A percentile compares a stretch with the other conserved stretches of the same genome.
phyloP scores from a whole-genome alignment of 2,113 vertebrate genomes.

The Prunella fulvescens region DNA sequence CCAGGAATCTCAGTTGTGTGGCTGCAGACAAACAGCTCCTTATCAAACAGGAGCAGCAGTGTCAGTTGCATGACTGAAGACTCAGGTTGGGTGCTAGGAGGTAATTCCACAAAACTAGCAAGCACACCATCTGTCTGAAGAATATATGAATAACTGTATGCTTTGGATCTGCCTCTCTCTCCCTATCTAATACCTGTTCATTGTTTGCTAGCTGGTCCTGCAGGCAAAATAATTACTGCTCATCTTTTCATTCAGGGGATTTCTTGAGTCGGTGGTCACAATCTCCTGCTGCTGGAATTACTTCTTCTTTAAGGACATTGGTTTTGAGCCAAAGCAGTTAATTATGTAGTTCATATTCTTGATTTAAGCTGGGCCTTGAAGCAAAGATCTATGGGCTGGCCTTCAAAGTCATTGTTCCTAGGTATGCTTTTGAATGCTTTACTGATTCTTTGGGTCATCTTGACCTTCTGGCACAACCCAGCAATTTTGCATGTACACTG shows the following conservation, averaged over 20 bases:
- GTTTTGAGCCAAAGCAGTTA: not conserved
- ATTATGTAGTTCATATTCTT: not conserved
- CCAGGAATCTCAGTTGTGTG: not conserved
- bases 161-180: not conserved
- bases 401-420: not conserved
- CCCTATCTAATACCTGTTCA: not conserved
- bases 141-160: not conserved
- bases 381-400: not conserved
- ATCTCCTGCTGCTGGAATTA: not conserved
- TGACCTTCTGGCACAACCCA: not conserved
- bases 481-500: not conserved
- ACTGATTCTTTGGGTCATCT: not conserved
- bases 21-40: not conserved
- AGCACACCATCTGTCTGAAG: not conserved
- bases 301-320: not conserved
- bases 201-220: not conserved
- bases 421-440: not conserved
- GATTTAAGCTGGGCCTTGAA: not conserved
- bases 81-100: not conserved
- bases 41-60: not conserved
- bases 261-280: not conserved
- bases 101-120: not conserved
- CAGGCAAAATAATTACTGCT: not conserved
- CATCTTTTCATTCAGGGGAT: not conserved
- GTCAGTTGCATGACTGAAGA: not conserved